phyloP scores from a whole-genome alignment of 1,140 invertebrate species.

The Streblospio benedicti region DNA sequence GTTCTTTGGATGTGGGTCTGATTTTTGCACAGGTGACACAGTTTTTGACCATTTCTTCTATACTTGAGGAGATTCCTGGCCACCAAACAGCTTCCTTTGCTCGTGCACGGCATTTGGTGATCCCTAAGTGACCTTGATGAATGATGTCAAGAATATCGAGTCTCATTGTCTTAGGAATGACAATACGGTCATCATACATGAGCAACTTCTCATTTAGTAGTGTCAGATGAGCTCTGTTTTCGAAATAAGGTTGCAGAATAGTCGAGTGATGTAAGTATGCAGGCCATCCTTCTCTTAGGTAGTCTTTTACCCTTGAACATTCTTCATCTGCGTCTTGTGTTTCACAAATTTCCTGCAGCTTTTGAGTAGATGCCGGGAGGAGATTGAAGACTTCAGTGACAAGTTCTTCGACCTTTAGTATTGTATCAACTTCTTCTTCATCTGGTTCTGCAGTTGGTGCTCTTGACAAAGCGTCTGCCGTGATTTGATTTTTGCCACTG shows the following conservation, averaged over 20 bases:
- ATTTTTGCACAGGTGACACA: too few relatives aligned
- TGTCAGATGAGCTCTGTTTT: not conserved
- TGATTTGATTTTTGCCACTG: slow-evolving; percentile 11
- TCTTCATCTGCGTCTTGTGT: not conserved
- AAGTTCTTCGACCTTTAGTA: not conserved
- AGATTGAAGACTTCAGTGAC: not conserved
- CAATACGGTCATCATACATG: too few relatives aligned
- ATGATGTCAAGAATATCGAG: slow-evolving; percentile 9
- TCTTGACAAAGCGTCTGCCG: slow-evolving; percentile 12
- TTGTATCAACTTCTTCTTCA: not conserved
- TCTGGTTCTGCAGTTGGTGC: not conserved
- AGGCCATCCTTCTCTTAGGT: not conserved
- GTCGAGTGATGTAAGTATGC: not conserved
- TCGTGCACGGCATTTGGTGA: slow-evolving; percentile 14
- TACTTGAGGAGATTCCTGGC: slow-evolving; percentile 12
- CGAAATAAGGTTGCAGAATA: not conserved
- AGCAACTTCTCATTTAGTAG: not conserved
- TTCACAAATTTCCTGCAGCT: not conserved
- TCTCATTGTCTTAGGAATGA: slow-evolving; percentile 4
- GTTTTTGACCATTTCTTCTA: too few relatives aligned
- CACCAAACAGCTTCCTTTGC: slow-evolving; percentile 20
- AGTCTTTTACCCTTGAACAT: not conserved
- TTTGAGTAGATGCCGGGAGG: not conserved
- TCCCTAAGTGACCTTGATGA: slow-evolving; percentile 18
- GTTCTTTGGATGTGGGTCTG: slow-evolving; percentile 1